Evolutionary conservation across 2,113 vertebrate genomes (phyloP).

Genomic region (Donacobius atricapilla): DNA sequence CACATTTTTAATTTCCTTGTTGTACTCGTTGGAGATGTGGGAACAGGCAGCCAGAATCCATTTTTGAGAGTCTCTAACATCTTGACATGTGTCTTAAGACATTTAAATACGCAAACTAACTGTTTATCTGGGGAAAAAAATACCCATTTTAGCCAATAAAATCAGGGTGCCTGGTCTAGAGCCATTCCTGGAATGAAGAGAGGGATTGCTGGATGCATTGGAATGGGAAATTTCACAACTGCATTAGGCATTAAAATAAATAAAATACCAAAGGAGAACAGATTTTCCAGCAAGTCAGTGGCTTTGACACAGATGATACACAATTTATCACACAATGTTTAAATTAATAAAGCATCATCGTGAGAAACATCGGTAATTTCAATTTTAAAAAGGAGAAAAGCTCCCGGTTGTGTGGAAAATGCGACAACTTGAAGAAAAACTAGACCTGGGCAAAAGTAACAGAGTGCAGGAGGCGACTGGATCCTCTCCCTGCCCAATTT

Average conservation of each 20-base stretch:
- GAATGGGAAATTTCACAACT: not conserved
- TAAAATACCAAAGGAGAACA: not conserved
- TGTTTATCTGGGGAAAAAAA: not conserved
- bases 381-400: not conserved
- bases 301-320: not conserved
- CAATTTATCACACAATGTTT: not conserved
- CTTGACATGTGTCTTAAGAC: not conserved
- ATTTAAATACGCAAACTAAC: not conserved
- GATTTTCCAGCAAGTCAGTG: not conserved
- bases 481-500: not conserved
- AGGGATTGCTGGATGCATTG: not conserved
- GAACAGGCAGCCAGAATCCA: not conserved
- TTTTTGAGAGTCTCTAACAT: not conserved
- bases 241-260: not conserved
- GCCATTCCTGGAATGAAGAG: not conserved
- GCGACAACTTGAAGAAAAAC: conserved; percentile 10
- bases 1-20: not conserved
- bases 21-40: not conserved
- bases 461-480: not conserved
- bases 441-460: not conserved
- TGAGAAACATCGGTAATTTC: not conserved
- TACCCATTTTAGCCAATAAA: not conserved
- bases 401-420: not conserved
- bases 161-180: not conserved
- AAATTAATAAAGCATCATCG: not conserved